These are phyloP conservation scores for Chaetura pelagica DNA, from an alignment of 2,113 vertebrate species.

Conservation along the genomic window DNA sequence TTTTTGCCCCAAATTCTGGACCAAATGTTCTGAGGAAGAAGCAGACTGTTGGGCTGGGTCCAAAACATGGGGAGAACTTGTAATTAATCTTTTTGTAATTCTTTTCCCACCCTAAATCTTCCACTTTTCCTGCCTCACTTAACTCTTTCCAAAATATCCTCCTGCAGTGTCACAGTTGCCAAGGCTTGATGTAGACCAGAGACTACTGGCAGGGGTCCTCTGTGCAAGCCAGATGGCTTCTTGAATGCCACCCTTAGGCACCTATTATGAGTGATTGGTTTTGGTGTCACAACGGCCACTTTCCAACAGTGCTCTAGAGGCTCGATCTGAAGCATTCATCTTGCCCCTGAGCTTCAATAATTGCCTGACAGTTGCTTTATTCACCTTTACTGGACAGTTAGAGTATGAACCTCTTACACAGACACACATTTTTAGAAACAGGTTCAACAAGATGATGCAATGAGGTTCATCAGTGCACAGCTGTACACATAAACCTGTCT, in stretches of 20 bases:
- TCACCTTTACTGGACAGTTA: not conserved
- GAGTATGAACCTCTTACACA: not conserved
- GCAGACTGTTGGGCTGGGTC: not conserved
- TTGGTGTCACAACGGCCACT: not conserved
- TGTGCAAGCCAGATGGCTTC: not conserved
- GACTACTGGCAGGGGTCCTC: not conserved
- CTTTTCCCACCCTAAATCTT: slow-evolving; percentile 41
- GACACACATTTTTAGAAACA: not conserved
- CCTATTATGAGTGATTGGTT: not conserved
- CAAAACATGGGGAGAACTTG: slow-evolving; percentile 40
- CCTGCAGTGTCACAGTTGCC: not conserved
- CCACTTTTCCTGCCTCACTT: slow-evolving; percentile 4
- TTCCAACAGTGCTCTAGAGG: not conserved
- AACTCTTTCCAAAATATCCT: slow-evolving; percentile 14
- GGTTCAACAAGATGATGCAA: not conserved
- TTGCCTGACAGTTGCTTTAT: not conserved
- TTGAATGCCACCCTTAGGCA: not conserved
- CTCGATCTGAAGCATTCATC: not conserved
- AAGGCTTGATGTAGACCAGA: not conserved
- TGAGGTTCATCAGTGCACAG: not conserved
- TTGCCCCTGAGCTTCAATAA: not conserved
- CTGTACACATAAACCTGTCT: rapidly evolving
- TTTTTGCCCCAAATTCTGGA: slow-evolving; percentile 38
- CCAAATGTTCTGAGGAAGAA: slow-evolving; percentile 51
- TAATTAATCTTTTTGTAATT: slow-evolving; percentile 48